A percentile compares a stretch with the other conserved stretches of the same genome.
Evolutionary conservation across 2,888 invertebrate species (phyloP).

Genomic region (Andrena minutula): DNA sequence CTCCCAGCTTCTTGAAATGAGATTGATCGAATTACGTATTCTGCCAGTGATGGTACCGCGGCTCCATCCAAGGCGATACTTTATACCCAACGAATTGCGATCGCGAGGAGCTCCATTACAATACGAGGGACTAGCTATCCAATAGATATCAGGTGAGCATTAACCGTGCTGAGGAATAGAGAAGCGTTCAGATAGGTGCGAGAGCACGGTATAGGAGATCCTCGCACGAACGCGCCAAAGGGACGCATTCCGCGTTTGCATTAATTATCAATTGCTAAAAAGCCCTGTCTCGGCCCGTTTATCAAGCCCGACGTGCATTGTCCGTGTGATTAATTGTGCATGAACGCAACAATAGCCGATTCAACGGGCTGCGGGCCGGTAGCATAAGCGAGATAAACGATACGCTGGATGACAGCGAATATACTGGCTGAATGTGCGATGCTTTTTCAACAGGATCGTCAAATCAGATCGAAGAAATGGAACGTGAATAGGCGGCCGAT

Average conservation of each 20-base stretch:
- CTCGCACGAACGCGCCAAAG: constrained; percentile 3
- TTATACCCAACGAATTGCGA: background rate
- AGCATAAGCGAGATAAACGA: constrained; percentile 33
- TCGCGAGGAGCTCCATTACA: background rate
- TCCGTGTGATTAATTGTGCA: constrained; percentile 57
- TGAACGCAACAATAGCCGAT: constrained; percentile 52
- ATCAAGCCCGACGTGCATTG: constrained; percentile 33
- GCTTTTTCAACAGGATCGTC: background rate
- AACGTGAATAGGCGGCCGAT: background rate
- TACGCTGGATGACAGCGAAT: constrained; percentile 3
- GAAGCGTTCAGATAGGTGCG: background rate
- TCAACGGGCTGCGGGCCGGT: constrained; percentile 17
- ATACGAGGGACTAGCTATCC: background rate
- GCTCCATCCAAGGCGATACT: background rate
- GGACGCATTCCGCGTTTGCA: constrained; percentile 35
- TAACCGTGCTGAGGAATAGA: background rate
- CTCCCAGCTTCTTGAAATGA: background rate
- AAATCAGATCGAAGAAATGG: constrained; percentile 12
- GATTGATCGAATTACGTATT: background rate
- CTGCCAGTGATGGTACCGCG: background rate
- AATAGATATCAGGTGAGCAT: constrained; percentile 6
- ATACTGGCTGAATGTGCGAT: background rate
- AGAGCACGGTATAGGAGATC: background rate
- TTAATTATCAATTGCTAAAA: constrained; percentile 64
- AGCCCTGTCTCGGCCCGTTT: constrained; percentile 9